A percentile compares a stretch with the other conserved stretches of the same genome.
These are phyloP conservation scores for Plutomurus gul DNA, from an alignment of 1,140 invertebrate genomes.

Conservation along the genomic window DNA sequence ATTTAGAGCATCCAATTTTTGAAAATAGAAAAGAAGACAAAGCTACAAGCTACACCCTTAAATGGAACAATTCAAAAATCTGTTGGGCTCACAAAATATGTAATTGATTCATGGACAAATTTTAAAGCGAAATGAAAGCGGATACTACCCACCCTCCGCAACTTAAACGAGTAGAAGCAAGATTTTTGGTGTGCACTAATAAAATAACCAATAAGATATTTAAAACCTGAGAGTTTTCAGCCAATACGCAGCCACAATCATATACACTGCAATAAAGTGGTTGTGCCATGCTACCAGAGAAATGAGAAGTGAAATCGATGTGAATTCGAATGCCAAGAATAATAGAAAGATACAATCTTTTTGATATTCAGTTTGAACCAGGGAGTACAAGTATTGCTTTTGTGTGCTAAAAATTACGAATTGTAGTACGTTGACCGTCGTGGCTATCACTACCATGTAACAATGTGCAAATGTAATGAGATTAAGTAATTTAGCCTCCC, in stretches of 20 bases:
- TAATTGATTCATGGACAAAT: too few relatives aligned
- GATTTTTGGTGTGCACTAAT: too few relatives aligned
- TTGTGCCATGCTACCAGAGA: background rate
- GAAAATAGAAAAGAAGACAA: too few relatives aligned
- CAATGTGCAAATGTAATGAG: background rate
- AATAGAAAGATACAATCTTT: background rate
- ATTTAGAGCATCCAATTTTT: too few relatives aligned
- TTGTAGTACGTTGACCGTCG: background rate
- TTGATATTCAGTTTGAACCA: background rate
- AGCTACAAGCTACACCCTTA: too few relatives aligned
- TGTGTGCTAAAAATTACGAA: background rate
- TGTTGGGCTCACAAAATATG: too few relatives aligned
- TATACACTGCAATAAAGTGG: background rate
- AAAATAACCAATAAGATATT: too few relatives aligned
- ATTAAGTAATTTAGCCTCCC: background rate
- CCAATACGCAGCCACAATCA: background rate
- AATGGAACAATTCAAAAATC: too few relatives aligned
- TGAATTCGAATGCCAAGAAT: background rate
- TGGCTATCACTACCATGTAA: background rate
- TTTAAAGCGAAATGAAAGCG: too few relatives aligned
- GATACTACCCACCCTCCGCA: too few relatives aligned
- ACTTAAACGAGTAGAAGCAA: too few relatives aligned
- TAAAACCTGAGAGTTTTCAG: background rate
- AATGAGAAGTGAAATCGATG: background rate
- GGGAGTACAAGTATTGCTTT: background rate